These are phyloP conservation scores for Heterotilapia buettikoferi DNA, from an alignment of 2,113 vertebrate genomes.

Conservation along the genomic window DNA sequence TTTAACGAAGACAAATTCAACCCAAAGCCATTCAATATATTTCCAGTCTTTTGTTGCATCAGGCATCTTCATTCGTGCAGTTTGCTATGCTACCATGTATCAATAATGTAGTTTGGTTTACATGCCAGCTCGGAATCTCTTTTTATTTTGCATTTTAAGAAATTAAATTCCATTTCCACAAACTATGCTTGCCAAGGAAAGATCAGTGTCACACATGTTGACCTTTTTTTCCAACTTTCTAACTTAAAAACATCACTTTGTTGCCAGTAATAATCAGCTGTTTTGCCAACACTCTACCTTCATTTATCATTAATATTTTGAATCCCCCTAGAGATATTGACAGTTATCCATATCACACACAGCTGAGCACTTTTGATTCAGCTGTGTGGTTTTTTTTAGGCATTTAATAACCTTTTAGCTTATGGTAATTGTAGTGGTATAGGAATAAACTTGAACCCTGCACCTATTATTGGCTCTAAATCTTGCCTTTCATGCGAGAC, in stretches of 20 bases:
- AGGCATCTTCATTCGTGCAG: background rate
- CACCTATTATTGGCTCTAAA: background rate
- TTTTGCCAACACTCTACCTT: background rate
- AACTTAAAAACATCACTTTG: background rate
- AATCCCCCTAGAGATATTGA: background rate
- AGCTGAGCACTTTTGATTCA: background rate
- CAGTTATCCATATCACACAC: background rate
- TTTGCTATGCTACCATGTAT: background rate
- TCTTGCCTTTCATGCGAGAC: background rate
- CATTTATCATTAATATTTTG: background rate
- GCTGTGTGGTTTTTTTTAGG: rapidly evolving
- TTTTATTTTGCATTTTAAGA: background rate
- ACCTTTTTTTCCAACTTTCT: background rate
- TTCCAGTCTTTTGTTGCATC: background rate
- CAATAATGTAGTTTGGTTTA: background rate
- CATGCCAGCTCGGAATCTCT: background rate
- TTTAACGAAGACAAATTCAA: background rate
- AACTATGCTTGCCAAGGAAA: background rate
- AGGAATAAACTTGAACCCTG: background rate
- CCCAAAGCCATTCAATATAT: background rate
- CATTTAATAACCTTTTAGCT: background rate
- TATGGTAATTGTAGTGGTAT: background rate
- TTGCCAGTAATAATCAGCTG: background rate
- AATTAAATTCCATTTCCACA: background rate
- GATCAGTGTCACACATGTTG: background rate